Base-by-base conservation (phyloP, 2,113 vertebrate genomes). In the Indicator indicator region DNA sequence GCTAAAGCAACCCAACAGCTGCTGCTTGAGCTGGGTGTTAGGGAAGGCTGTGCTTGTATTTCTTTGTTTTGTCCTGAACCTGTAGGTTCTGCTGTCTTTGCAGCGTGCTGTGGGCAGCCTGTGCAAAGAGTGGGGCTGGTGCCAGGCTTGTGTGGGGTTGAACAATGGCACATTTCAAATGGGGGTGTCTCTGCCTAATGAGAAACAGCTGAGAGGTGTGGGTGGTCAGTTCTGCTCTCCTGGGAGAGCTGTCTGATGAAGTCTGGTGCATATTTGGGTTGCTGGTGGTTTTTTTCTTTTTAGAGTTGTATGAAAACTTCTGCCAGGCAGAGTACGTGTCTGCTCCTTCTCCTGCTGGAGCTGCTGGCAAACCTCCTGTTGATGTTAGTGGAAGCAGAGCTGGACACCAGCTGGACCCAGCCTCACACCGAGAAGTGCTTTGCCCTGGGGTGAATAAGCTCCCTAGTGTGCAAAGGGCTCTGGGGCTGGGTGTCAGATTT, bases 181-280 rank as follows among this genome's bases (percentile, higher is more conserved):
- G 87, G 89, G 92, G 90, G 69, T 74, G 40, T 95, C 90, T 84
- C 88, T 95, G 80, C 74, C 38, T 97, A 94, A 95, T 96, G 92
- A 90, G 90, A 92, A 65, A 82, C 89, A 95, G 96, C 89, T 95
- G 96, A 95, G 84, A 86, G 96, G 90, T 91, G 93, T 96, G 96
- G 93, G 95, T 96, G 93, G 86, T 92, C 89, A 69, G 71, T 91
- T 85, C 71, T 93, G 73, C 81, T 95, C 82, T 94, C 84, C 71
- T 80, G 75, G 68, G 69, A 96, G 86, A 85, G 70, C 85, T 94
- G 83, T 78, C 76, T 86, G 91, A 76, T 93, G 69, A 95, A 93
- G 90, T 90, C 90, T 96, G 77, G 74, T 89, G 77, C 54, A 17
- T 94, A 91, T 91, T 96, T 86, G 70, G 23, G 24, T 55, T 55